Evolutionary conservation across 2,888 invertebrate species (phyloP), one percentile per base, ranked within the genome.

Genomic region (Epinotia brunnichana): DNA sequence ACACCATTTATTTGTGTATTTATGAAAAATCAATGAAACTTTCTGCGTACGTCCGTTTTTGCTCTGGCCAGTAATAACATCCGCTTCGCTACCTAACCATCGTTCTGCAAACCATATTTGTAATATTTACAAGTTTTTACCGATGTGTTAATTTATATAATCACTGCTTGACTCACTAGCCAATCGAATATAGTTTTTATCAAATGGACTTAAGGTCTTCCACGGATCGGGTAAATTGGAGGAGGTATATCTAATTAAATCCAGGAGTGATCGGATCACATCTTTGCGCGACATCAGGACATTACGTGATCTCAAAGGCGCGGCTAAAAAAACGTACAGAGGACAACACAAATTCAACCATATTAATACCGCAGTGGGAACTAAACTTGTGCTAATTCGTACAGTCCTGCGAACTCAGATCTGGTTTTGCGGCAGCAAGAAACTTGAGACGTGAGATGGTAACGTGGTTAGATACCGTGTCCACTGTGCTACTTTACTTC

Each of bases 381-480:
- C 61, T 35, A 24, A 35, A 29, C 19, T 56, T 48, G 67, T 35
- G 56, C 61, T 72, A 68, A 72, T 68, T 63, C 17, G 73, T 51
- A n/a, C 56, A 69, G 51, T 63, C 68, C 68, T 21, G 44, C 62
- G 35, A 35, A 35, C 79, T 78, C 76, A 69, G 79, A 80, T 83
- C 82, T 73, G 74, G 82, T 83, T 81, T 77, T 77, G 77, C 77
- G 75, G 74, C 75, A 59, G 78, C 83, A 87, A 87, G 85, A 87
- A 87, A 82, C 78, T 77, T 74, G 82, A 84, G 81, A 88, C 86
- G 86, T 85, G 85, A 82, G 79, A 73, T 51, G 82, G 78, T 79
- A 81, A 74, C 75, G 70, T 80, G 78, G 71, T 81, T 71, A 63
- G 68, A 60, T 41, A 39, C 62, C 44, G 70, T 69, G 39, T 59